These are phyloP conservation scores for Choloepus hoffmanni DNA, from an alignment of 2,113 vertebrate genomes.

Conservation along the genomic window DNA sequence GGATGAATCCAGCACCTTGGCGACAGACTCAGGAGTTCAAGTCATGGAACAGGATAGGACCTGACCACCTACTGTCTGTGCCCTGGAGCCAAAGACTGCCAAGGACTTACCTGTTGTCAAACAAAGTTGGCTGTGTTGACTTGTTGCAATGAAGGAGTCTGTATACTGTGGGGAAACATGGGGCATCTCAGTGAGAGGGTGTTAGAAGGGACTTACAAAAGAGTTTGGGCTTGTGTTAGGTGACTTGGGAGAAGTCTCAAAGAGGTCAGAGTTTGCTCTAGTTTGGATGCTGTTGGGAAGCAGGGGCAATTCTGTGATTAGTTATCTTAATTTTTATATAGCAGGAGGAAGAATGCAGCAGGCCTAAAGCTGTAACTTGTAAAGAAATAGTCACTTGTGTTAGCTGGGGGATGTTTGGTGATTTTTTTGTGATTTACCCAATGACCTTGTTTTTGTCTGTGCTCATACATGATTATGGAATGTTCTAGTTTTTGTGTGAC, in stretches of 20 bases:
- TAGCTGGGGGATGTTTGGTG: neutral
- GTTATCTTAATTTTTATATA: neutral
- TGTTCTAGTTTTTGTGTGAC: neutral
- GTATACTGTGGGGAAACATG: too few species aligned
- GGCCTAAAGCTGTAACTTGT: neutral
- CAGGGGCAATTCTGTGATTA: neutral
- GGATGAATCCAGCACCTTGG: neutral
- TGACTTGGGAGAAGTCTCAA: neutral
- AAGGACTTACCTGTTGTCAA: neutral
- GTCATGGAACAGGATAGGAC: neutral
- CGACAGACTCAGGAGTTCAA: neutral
- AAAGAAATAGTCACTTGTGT: neutral
- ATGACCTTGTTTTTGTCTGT: neutral
- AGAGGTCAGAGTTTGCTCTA: neutral
- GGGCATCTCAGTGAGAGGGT: neutral
- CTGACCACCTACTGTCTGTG: neutral
- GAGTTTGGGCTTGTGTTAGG: neutral
- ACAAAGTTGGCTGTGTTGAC: neutral
- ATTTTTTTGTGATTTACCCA: neutral
- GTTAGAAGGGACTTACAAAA: neutral
- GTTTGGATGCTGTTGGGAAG: neutral
- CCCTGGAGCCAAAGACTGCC: neutral
- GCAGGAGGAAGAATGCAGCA: too few species aligned
- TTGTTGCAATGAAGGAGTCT: neutral
- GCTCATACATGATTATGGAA: neutral